Base-by-base conservation (phyloP, 2,113 vertebrate genomes). In the Promerops cafer region DNA sequence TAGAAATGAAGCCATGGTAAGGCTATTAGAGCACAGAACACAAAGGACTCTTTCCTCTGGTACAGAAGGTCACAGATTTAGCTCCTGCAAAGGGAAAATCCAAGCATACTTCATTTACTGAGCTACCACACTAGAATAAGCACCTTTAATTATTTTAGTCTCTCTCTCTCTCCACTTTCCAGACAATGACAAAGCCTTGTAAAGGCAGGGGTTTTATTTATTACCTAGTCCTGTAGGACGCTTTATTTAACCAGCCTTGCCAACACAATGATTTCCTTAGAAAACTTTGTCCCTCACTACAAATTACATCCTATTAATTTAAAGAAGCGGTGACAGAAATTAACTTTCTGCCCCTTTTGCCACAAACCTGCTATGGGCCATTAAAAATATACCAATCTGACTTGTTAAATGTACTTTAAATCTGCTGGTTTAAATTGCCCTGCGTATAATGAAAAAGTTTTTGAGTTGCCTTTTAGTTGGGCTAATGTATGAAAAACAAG, bases 111-210 rank as follows among this genome's bases (percentile, higher is more conserved):
- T 40, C 56, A 68, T 87, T 89, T 91, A 39, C 80, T 90, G 60
- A 90, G 87, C 66, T 80, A 39, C 49, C 80, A 56, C 33, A 85
- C 71, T 49, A 68, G 53, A 54, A 96, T 94, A 86, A 84, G 81
- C 75, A 92, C 91, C 83, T 95, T 95, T 89, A 95, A 95, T 90
- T 94, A 91, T 92, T 83, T 89, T 56, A 89, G 31, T 65, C 89
- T 83, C 44, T 65, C 66, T 54, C 60, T 78, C 69, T 71, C 59
- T 71, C 75, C 76, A 71, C 66, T 79, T 94, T 90, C 59, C 83
- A 64, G 88, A 71, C 28, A 74, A 85, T 59, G 93, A 77, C 44
- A 90, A 86, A 92, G 52, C 82, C 78, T 60, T 45, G 27, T 77
- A 87, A 75, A 91, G 86, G 74, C 75, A 92, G 49, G 54, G 44